Base-by-base conservation (phyloP, 2,113 vertebrate genomes). In the Ranitomeya imitator region DNA sequence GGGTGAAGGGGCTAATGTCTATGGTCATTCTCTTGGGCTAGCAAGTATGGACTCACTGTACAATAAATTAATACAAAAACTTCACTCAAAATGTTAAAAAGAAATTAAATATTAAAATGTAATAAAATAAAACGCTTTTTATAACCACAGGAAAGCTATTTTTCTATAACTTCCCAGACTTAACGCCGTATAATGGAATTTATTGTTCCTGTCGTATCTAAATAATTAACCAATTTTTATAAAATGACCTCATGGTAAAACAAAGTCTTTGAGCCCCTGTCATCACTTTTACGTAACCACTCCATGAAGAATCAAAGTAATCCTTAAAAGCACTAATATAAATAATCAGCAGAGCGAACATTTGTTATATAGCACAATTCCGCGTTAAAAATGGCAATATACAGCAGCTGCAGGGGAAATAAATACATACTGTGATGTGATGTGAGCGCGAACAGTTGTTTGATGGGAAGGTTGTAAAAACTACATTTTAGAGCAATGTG, bases 391-490 rank as follows among this genome's bases (percentile, higher is more conserved):
- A 61, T 6, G 11, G 60, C 18, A 31, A 51, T 2, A 15, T 37
- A 81, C 80, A 51, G 80, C 80, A 65, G 80, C 61, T 83, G 81
- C 61, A 15, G 26, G 60, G 31, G 52, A 83, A 61, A 83, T 65
- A 83, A 83, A 67, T 83, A 67, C n/a, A 52, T 54, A 15, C 11
- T 51, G 60, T 52, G 37, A 67, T n/a, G 60, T 51, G 80, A 83
- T 65, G 45, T n/a, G 37, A 52, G 18, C 19, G 1, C 13, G 5
- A 0, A 67, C 19, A n/a, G n/a, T 55, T 26, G 77, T 79, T 23
- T 79, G 51, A 79, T 83, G 59, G 18, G 18, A 15, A 45, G n/a
- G 21, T 21, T 61, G 60, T 65, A 31, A 65, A 65, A 31, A 51
- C 10, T 83, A 65, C 6, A 83, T 83, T n/a, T 52, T 60, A 65